Evolutionary conservation across 2,113 vertebrate species (phyloP), one percentile per base, ranked within the genome.

Genomic region (Colinus virginianus): DNA sequence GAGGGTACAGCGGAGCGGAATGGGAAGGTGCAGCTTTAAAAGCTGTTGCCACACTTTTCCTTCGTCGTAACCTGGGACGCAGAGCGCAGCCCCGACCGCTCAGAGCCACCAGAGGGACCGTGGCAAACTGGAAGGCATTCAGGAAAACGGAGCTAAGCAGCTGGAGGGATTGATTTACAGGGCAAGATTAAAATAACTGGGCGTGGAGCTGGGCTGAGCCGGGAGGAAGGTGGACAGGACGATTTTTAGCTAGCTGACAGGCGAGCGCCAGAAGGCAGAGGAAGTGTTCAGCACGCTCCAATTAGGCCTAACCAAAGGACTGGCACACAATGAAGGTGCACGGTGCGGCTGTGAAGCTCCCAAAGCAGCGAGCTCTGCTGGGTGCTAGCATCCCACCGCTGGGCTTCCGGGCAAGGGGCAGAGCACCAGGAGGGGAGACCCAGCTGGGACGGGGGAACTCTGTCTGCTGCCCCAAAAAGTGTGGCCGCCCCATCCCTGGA

Each of bases 11-110:
- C 15, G 49, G 19, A 61, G 61, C 0, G 4, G 72, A 64, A 46
- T 38, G 0, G 63, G 51, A 28, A 58, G 67, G 40, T n/a, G 56
- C 22, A 30, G 22, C 21, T 7, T 46, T 51, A 7, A 1, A 56
- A 45, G 71, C 55, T 20, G 12, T 36, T 1, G 12, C 3, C 1
- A 25, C 81, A 64, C 45, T 62, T 38, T 59, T 30, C 74, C 79
- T n/a, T 26, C 64, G 13, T 14, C 25, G 2, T 1, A 14, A 11
- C 2, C 23, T 0, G 1, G 49, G 43, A 30, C 5, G 3, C 42
- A 61, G 49, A 59, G 14, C 16, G 23, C 69, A 21, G 51, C 8
- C 67, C 40, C 1, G 0, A 6, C 38, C 28, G 5, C n/a, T 46
- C 86, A 5, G 2, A 43, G 67, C 67, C 26, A 53, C 53, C 55